Conservation (phyloP, 2,888 invertebrate genomes). For the Lycaena phlaeas region DNA sequence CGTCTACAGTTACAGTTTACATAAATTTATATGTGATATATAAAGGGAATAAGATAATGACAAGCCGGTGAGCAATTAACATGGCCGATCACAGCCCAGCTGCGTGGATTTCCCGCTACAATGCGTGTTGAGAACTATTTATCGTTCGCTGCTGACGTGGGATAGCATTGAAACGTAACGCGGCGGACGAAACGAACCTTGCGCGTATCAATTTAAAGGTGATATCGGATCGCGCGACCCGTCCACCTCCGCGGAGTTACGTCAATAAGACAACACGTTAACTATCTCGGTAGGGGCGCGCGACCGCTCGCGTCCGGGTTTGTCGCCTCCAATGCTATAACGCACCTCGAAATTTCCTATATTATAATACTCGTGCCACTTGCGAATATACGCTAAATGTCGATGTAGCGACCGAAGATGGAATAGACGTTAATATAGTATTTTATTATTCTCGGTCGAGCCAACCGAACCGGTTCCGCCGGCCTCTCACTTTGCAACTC, state of each 20-base stretch:
- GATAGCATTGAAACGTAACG: constrained; percentile 23
- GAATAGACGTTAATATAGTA: constrained; percentile 18
- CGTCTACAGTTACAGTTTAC: no score
- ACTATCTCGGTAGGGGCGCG: constrained; percentile 55
- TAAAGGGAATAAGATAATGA: constrained; percentile 40
- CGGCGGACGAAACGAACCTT: constrained; percentile 36
- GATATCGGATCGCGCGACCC: constrained; percentile 39
- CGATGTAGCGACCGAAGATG: constrained; percentile 9
- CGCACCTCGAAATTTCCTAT: constrained; percentile 22
- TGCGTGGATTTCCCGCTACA: constrained; percentile 70
- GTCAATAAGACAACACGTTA: constrained; percentile 67
- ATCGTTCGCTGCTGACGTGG: constrained; percentile 60
- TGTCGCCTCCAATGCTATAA: constrained; percentile 44
- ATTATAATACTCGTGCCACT: neutral
- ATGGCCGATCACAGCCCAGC: constrained; percentile 60
- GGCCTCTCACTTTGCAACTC: constrained; percentile 71
- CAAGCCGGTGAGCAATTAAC: constrained; percentile 54
- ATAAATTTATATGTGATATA: constrained; percentile 3
- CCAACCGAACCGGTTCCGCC: constrained; percentile 62
- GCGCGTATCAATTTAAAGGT: constrained; percentile 35
- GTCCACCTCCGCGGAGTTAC: constrained; percentile 60
- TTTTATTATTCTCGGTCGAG: constrained; percentile 49
- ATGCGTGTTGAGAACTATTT: constrained; percentile 66
- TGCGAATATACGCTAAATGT: constrained; percentile 6
- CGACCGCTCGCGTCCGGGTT: constrained; percentile 63